Base-by-base conservation (phyloP, 2,113 vertebrate species). In the Gallinago undulata region DNA sequence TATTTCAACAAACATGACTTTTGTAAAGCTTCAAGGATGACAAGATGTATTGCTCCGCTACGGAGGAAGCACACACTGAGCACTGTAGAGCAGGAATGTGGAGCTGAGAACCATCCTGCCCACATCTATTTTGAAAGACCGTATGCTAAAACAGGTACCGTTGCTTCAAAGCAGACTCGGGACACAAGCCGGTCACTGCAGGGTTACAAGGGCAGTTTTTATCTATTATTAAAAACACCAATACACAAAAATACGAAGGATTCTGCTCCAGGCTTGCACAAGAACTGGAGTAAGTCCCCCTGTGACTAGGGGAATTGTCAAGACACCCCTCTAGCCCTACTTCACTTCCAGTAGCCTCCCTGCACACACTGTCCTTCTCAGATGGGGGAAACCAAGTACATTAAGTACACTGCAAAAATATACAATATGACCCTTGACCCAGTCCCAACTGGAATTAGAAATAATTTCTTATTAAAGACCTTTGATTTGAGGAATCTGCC, bases 41-140 rank as follows among this genome's bases (percentile, higher is more conserved):
- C 31, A 56, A 62, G 84, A 5, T 14, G 41, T 18, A 22, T 16
- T n/a, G 41, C 82, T 83, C 21, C 3, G 0, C 43, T 1, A 39
- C 2, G 14, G 39, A 63, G 66, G 48, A 73, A 60, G 21, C 7
- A 12, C 63, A 24, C 7, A 6, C 11, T 19, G 37, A 74, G 25
- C 56, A 35, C 2, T 0, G 1, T 45, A 63, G 28, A 47, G 50
- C 28, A 15, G 30, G 27, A 33, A 16, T 2, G 6, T 2, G 28
- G 41, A 47, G 23, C 2, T 10, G 11, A 51, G 48, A 39, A 33
- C 14, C 57, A 48, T 13, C 48, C 57, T 70, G 35, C 5, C 45
- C 6, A 0, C 5, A 10, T 17, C 63, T 51, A 2, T 16, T 45
- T 53, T 18, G 39, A 67, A 66, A 60, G 64, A 21, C 27, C 4